Conservation (phyloP, 1,140 invertebrate genomes). For the Drosophila hydei region DNA sequence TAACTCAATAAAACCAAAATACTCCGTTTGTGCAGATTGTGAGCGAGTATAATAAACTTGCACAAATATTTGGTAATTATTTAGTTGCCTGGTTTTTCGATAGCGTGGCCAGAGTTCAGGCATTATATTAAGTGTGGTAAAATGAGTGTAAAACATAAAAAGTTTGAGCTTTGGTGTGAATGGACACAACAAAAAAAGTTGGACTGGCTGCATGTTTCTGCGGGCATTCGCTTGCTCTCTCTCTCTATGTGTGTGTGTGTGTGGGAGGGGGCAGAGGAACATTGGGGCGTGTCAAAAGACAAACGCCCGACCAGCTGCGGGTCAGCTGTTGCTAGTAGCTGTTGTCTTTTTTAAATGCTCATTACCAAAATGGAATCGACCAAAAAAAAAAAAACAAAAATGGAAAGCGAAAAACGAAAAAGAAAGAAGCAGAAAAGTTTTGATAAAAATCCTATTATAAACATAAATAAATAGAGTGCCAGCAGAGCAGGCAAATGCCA, state of each 20-base stretch:
- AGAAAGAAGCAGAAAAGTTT: constrained; percentile 52
- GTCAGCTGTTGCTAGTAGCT: constrained; percentile 40
- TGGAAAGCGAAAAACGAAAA: constrained; percentile 17
- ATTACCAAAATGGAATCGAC: constrained; percentile 73
- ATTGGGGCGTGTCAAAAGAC: constrained; percentile 69
- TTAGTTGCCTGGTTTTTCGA: constrained; percentile 60
- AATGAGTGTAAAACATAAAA: constrained; percentile 27
- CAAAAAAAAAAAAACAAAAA: constrained; percentile 20
- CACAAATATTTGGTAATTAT: constrained; percentile 80
- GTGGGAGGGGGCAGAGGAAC: neutral
- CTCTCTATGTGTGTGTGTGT: neutral
- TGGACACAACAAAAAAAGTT: constrained; percentile 50
- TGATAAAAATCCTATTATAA: constrained; percentile 82
- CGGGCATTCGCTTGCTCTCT: neutral
- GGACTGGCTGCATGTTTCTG: constrained; percentile 37
- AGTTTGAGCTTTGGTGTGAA: constrained; percentile 31
- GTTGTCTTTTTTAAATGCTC: constrained; percentile 74
- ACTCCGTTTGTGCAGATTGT: too few species aligned
- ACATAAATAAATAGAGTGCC: constrained; percentile 79
- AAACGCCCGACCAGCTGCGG: constrained; percentile 58
- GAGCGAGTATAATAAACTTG: constrained; percentile 38
- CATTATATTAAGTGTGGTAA: constrained; percentile 37
- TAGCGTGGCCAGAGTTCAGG: neutral
- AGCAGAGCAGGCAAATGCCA: constrained; percentile 32
- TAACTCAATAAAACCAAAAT: too few species aligned